phyloP scores from a whole-genome alignment of 2,888 invertebrate genomes.

The Macrosiphum euphorbiae region DNA sequence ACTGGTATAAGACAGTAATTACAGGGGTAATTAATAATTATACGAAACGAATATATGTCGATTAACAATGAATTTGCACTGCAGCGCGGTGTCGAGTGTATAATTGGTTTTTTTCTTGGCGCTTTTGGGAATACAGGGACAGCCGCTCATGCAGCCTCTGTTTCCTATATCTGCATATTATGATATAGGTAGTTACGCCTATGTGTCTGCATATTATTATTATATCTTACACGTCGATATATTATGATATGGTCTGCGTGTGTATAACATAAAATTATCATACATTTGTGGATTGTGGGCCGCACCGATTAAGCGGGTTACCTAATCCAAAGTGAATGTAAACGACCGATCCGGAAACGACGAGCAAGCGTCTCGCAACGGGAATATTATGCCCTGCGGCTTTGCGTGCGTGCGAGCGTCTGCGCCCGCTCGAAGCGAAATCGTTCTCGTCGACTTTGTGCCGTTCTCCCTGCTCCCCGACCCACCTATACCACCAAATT shows the following conservation, averaged over 20 bases:
- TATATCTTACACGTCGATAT: neutral
- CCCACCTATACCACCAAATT: neutral
- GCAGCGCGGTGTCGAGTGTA: neutral
- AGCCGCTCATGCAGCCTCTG: neutral
- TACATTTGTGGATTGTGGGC: slow-evolving; percentile 6
- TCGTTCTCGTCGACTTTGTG: slow-evolving; percentile 9
- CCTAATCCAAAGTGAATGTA: slow-evolving; percentile 60
- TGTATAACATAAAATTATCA: neutral
- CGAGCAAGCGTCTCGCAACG: neutral
- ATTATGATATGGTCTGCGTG: neutral
- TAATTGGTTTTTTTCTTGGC: neutral
- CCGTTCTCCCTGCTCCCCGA: neutral
- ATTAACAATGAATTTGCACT: neutral
- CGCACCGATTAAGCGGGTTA: slow-evolving; percentile 41
- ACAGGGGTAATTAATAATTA: neutral
- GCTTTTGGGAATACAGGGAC: neutral
- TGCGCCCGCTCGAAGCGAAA: slow-evolving; percentile 1
- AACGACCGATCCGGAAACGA: slow-evolving; percentile 57
- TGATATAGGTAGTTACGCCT: neutral
- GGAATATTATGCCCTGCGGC: neutral
- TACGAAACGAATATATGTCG: neutral
- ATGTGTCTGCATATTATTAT: neutral
- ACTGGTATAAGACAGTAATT: neutral
- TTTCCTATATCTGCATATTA: neutral
- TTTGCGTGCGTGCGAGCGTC: neutral